phyloP scores from a whole-genome alignment of 2,113 vertebrate species.

The Pyrgilauda ruficollis region DNA sequence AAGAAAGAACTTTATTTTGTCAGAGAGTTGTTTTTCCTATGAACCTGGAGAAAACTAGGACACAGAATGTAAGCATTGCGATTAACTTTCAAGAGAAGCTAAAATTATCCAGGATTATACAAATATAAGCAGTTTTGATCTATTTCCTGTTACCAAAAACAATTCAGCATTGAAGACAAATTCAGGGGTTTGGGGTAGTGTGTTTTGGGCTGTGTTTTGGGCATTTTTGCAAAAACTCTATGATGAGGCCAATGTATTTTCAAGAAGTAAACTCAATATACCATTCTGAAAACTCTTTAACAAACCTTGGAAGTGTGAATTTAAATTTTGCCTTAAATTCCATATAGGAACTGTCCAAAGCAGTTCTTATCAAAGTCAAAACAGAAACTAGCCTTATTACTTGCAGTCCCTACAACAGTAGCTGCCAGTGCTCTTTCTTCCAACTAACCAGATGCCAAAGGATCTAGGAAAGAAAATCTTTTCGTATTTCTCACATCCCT shows the following conservation, averaged over 20 bases:
- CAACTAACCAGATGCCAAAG: neutral
- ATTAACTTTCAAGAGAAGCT: constrained; percentile 34
- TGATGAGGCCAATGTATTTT: neutral
- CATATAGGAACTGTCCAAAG: neutral
- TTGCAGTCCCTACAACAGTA: neutral
- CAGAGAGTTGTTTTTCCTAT: neutral
- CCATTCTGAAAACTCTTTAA: neutral
- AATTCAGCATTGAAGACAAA: neutral
- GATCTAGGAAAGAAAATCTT: neutral
- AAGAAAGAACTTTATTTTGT: constrained; percentile 16
- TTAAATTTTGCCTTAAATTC: neutral
- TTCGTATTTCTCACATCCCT: neutral
- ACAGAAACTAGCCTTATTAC: neutral
- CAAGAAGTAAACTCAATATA: neutral
- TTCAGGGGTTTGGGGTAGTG: neutral
- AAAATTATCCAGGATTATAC: constrained; percentile 58
- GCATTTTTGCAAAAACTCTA: neutral
- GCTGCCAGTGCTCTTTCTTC: neutral
- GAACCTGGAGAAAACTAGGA: constrained; percentile 34
- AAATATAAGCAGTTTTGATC: neutral
- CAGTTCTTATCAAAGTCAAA: neutral
- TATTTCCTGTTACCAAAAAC: neutral
- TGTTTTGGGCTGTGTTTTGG: neutral
- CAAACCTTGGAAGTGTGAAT: neutral
- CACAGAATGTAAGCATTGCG: neutral